phyloP scores from a whole-genome alignment of 1,140 invertebrate species.

The Eciton burchellii region DNA sequence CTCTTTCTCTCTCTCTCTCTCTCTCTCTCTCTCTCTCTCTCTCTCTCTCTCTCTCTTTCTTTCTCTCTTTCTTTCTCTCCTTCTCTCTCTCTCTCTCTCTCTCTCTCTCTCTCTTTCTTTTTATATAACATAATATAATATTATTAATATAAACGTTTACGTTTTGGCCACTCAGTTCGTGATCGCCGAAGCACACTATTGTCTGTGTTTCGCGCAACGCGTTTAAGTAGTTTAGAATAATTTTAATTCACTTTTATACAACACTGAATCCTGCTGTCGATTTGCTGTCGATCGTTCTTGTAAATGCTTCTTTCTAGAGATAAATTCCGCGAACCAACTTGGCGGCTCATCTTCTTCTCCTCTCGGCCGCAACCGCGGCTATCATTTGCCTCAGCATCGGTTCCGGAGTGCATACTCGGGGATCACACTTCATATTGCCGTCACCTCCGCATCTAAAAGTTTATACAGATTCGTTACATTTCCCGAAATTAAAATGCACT shows the following conservation, averaged over 20 bases:
- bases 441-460: slow-evolving; percentile 92
- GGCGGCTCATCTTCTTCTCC: slow-evolving; percentile 90
- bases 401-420: slow-evolving; percentile 93
- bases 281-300: slow-evolving; percentile 48
- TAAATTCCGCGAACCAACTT: slow-evolving; percentile 58
- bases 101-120: slow-evolving; percentile 68
- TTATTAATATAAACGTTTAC: slow-evolving; percentile 85
- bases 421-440: slow-evolving; percentile 97
- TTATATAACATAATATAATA: slow-evolving; percentile 83
- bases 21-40: slow-evolving; percentile 74
- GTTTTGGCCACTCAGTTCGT: slow-evolving; percentile 85
- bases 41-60: slow-evolving; percentile 42
- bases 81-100: slow-evolving; percentile 71
- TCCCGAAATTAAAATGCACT: background rate
- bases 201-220: slow-evolving; percentile 83
- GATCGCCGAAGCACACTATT: slow-evolving; percentile 82
- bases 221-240: slow-evolving; percentile 82
- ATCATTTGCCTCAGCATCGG: slow-evolving; percentile 96
- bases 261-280: slow-evolving; percentile 75
- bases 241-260: slow-evolving; percentile 85
- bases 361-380: slow-evolving; percentile 89
- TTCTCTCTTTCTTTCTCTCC: slow-evolving; percentile 44
- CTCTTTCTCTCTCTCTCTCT: slow-evolving; percentile 56
- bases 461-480: slow-evolving; percentile 46
- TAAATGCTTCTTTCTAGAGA: slow-evolving; percentile 47